Percentiles rank a stretch among this genome's conserved stretches.
phyloP scores from a whole-genome alignment of 2,113 vertebrate species.

The Uria aalge region DNA sequence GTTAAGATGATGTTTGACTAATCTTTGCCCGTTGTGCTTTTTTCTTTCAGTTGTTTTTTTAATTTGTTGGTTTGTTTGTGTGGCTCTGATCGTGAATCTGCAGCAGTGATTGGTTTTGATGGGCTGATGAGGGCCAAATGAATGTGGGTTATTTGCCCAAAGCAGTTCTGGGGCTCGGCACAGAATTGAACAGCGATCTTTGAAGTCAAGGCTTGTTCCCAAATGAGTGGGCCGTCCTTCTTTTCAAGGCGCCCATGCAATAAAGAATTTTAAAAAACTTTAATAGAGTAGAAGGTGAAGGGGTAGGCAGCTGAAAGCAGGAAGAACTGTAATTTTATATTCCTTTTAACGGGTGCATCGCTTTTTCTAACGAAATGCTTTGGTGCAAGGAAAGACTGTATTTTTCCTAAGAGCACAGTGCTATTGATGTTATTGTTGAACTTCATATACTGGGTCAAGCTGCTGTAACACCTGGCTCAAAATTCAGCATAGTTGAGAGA shows the following conservation, averaged over 20 bases:
- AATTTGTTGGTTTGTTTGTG: neutral
- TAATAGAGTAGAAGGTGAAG: neutral
- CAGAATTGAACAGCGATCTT: neutral
- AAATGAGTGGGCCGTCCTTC: neutral
- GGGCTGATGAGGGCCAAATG: neutral
- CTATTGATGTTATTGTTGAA: neutral
- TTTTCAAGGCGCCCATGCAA: neutral
- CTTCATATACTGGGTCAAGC: neutral
- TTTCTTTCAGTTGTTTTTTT: neutral
- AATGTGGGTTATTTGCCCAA: neutral
- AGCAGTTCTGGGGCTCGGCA: neutral
- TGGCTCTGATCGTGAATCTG: neutral
- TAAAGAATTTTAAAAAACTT: neutral
- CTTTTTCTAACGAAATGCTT: neutral
- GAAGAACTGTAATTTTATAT: neutral
- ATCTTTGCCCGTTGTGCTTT: neutral
- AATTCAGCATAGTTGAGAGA: constrained; percentile 2
- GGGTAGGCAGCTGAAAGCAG: neutral
- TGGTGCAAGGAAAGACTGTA: neutral
- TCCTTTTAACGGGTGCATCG: neutral
- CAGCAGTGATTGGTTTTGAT: neutral
- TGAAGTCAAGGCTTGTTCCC: neutral
- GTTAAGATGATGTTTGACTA: neutral
- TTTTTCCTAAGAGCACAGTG: neutral
- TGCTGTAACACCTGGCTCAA: neutral